A percentile compares a stretch with the other conserved stretches of the same genome.
These are phyloP conservation scores for Ganaspis brasiliensis DNA, from an alignment of 2,888 invertebrate species.

Conservation along the genomic window DNA sequence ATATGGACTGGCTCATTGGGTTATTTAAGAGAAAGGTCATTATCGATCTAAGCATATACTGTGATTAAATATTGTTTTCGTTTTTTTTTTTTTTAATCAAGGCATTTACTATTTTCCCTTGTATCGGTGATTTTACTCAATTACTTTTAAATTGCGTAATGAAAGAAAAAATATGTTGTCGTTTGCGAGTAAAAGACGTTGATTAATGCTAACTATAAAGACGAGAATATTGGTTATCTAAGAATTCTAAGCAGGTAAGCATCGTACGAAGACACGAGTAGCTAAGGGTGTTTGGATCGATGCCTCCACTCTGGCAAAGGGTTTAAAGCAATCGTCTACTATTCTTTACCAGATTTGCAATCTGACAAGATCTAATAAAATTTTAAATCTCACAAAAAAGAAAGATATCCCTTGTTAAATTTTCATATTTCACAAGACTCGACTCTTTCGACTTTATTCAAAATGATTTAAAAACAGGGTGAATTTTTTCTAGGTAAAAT, in stretches of 20 bases:
- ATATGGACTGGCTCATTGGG: not conserved
- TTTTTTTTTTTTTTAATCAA: not conserved
- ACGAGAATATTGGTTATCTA: not conserved
- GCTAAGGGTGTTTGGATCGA: slow-evolving; percentile 38
- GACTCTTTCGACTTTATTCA: not conserved
- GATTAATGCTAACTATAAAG: not conserved
- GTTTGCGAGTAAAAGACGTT: not conserved
- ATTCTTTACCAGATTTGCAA: slow-evolving; percentile 26
- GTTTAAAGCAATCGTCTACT: slow-evolving; percentile 12
- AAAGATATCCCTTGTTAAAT: not conserved
- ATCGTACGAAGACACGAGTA: not conserved
- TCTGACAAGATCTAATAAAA: not conserved
- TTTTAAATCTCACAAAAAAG: not conserved
- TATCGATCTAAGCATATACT: not conserved
- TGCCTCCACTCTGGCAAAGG: not conserved
- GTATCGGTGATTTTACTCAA: no score
- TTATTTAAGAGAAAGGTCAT: slow-evolving; percentile 5
- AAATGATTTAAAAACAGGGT: no score
- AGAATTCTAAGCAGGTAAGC: slow-evolving; percentile 25
- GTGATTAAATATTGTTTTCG: not conserved
- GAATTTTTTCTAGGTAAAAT: no score
- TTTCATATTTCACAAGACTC: not conserved
- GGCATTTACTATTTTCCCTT: no score
- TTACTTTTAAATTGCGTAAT: not conserved
- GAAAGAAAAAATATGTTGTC: not conserved